phyloP scores from a whole-genome alignment of 2,888 invertebrate genomes.

The Cantharis rufa region DNA sequence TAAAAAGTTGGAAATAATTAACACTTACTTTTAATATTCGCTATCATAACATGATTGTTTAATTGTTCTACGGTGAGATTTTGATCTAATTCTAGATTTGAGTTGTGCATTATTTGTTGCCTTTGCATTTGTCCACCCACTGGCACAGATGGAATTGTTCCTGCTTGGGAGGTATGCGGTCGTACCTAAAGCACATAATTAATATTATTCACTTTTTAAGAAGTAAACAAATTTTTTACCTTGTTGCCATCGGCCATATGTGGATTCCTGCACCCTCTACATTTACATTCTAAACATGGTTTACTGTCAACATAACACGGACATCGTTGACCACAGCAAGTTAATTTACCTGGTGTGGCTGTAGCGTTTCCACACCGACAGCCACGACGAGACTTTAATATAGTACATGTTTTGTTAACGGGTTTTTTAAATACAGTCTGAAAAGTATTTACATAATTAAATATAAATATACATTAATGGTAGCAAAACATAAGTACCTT shows the following conservation, averaged over 20 bases:
- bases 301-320: constrained; percentile 92
- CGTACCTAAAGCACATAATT: constrained; percentile 41
- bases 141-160: neutral
- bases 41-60: constrained; percentile 37
- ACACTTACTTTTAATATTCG: constrained; percentile 38
- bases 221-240: constrained; percentile 54
- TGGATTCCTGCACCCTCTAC: constrained; percentile 91
- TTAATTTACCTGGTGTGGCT: constrained; percentile 84
- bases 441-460: constrained; percentile 39
- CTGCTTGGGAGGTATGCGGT: constrained; percentile 44
- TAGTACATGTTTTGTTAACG: constrained; percentile 48
- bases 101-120: constrained; percentile 38
- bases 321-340: constrained; percentile 92
- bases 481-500: constrained; percentile 42
- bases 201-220: neutral
- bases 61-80: constrained; percentile 40
- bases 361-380: constrained; percentile 93
- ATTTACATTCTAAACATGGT: constrained; percentile 88
- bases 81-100: constrained; percentile 42
- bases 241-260: constrained; percentile 81
- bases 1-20: neutral
- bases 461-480: neutral
- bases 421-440: constrained; percentile 60
- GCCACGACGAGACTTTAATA: constrained; percentile 65
- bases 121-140: constrained; percentile 3